phyloP scores from a whole-genome alignment of 2,888 invertebrate genomes.

The Pandemis corylana region DNA sequence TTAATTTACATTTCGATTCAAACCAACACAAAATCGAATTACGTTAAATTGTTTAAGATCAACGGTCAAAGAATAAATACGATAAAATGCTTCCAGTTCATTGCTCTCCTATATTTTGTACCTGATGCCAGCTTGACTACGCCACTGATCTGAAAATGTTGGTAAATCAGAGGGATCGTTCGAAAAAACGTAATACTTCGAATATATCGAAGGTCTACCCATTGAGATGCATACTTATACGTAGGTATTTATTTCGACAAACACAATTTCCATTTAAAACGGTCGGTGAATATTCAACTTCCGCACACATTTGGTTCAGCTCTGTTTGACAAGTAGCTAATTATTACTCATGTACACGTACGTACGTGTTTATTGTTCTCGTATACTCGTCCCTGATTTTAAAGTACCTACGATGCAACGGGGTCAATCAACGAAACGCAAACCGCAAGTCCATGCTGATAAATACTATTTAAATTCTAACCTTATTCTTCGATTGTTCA shows the following conservation, averaged over 20 bases:
- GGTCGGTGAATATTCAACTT: slow-evolving; percentile 57
- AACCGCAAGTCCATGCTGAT: background rate
- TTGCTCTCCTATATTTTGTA: slow-evolving; percentile 44
- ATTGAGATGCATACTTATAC: too few relatives aligned
- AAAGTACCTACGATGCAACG: slow-evolving; percentile 7
- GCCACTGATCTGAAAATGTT: background rate
- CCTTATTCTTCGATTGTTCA: background rate
- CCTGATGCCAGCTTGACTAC: background rate
- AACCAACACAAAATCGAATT: slow-evolving; percentile 21
- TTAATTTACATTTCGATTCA: slow-evolving; percentile 16
- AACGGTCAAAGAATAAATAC: slow-evolving; percentile 31
- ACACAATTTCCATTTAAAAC: slow-evolving; percentile 57
- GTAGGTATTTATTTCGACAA: slow-evolving; percentile 41
- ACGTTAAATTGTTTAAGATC: slow-evolving; percentile 20
- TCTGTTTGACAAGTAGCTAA: slow-evolving; percentile 68
- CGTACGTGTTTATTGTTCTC: slow-evolving; percentile 45
- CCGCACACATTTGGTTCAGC: slow-evolving; percentile 62
- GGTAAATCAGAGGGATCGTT: background rate
- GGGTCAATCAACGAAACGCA: background rate
- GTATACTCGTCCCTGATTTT: slow-evolving; percentile 30
- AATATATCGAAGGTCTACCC: background rate
- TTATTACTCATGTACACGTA: slow-evolving; percentile 45
- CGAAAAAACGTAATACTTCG: background rate
- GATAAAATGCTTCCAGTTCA: slow-evolving; percentile 44
- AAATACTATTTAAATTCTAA: background rate